Percentiles rank a stretch among this genome's conserved stretches.
Conservation (phyloP, 2,888 invertebrate species). For the Rhorus exstirpatorius region DNA sequence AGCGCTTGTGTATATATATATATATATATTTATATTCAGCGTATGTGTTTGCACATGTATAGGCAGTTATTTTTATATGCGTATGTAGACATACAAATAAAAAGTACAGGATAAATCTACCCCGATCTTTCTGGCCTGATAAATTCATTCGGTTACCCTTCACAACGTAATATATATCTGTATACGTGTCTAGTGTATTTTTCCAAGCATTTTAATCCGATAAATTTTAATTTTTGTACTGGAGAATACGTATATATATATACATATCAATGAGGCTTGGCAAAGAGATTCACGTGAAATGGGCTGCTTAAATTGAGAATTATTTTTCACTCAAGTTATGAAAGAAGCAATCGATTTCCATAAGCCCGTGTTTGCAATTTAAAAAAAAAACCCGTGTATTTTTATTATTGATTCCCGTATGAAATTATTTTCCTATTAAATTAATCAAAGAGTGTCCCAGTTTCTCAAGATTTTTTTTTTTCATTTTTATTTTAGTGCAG, state of each 20-base stretch:
- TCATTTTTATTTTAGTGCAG: not conserved
- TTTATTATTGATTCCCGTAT: not conserved
- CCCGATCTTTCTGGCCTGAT: conserved; percentile 20
- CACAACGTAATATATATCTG: not conserved
- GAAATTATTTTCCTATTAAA: not conserved
- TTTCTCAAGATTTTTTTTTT: not conserved
- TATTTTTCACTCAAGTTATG: not conserved
- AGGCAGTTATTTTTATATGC: not conserved
- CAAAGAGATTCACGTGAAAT: conserved; percentile 7
- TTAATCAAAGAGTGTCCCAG: not conserved
- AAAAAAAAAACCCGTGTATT: not conserved
- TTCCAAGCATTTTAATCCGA: conserved; percentile 20
- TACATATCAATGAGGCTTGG: conserved; percentile 12
- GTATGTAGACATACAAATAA: conserved; percentile 5
- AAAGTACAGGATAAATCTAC: conserved; percentile 6
- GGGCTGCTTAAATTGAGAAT: not conserved
- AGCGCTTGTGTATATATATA: conserved; percentile 3
- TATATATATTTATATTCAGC: not conserved
- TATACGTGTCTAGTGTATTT: conserved; percentile 9
- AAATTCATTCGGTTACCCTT: conserved; percentile 37
- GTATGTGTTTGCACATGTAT: not conserved
- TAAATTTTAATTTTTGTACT: conserved; percentile 31
- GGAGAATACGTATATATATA: conserved; percentile 17
- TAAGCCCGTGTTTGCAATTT: not conserved
- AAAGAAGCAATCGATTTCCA: not conserved